phyloP scores from a whole-genome alignment of 2,888 invertebrate genomes.

The Caenorhabditis sinica region DNA sequence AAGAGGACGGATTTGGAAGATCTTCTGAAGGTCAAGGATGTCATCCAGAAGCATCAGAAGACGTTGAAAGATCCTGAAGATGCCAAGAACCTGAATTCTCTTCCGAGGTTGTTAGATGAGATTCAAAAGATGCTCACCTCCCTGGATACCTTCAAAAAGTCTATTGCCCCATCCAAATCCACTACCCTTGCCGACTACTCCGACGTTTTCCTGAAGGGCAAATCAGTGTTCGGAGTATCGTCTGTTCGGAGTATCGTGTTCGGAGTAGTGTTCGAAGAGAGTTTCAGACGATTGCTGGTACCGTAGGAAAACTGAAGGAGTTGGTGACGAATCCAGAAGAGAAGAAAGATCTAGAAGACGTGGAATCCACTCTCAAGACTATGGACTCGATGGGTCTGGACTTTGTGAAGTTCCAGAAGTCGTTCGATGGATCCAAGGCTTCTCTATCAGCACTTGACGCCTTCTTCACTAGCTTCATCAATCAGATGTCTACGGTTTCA shows the following conservation, averaged over 20 bases:
- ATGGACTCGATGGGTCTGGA: conserved; percentile 22
- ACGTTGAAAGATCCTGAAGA: neutral
- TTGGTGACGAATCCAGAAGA: neutral
- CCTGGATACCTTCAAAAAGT: neutral
- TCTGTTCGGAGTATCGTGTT: neutral
- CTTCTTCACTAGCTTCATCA: neutral
- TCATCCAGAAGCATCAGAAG: neutral
- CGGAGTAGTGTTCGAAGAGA: no score
- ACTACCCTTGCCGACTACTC: neutral
- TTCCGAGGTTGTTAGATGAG: neutral
- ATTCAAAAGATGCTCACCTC: neutral
- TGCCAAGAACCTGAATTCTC: neutral
- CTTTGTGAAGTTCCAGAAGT: neutral
- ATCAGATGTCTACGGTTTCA: no score
- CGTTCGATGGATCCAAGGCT: neutral
- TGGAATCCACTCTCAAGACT: neutral
- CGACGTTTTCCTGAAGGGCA: neutral
- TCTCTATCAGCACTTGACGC: neutral
- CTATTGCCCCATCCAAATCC: neutral
- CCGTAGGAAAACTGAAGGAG: neutral
- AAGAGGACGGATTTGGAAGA: neutral
- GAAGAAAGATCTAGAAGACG: neutral
- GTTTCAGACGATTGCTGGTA: neutral
- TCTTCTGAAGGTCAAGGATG: neutral
- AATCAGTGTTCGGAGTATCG: neutral